A percentile compares a stretch with the other conserved stretches of the same genome.
Conservation (phyloP, 92 coral and sea anemone species). For the Porites evermanni region DNA sequence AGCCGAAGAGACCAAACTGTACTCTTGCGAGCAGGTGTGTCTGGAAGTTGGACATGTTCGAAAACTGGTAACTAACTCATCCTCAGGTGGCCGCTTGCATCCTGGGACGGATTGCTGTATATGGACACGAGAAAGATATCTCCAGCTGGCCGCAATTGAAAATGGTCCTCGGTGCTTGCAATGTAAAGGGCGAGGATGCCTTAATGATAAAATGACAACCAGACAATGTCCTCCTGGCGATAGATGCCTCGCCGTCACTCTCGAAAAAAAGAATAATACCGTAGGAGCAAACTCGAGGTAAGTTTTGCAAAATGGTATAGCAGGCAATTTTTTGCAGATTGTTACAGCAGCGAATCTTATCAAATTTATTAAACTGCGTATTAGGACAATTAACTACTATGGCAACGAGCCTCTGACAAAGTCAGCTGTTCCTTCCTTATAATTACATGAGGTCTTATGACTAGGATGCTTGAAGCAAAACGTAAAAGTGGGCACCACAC, state of each 20-base stretch:
- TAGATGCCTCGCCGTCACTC: constrained; percentile 57
- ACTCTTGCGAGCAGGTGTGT: constrained; percentile 61
- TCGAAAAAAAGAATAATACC: constrained; percentile 18
- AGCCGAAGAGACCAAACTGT: constrained; percentile 29
- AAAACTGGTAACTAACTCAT: constrained; percentile 47
- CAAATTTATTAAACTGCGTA: too few relatives aligned
- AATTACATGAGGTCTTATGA: too few relatives aligned
- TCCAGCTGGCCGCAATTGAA: constrained; percentile 41
- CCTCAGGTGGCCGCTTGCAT: constrained; percentile 65
- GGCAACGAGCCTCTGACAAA: too few relatives aligned
- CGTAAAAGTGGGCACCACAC: too few relatives aligned
- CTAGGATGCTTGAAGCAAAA: too few relatives aligned
- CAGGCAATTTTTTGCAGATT: background rate
- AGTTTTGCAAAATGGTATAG: background rate
- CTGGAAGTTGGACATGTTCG: constrained; percentile 29
- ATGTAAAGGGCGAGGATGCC: constrained; percentile 60
- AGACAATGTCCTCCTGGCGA: constrained; percentile 66
- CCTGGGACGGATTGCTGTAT: constrained; percentile 59
- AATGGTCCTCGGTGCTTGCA: constrained; percentile 56
- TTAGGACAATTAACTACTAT: too few relatives aligned
- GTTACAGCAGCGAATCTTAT: too few relatives aligned
- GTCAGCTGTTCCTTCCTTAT: too few relatives aligned
- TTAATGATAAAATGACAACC: constrained; percentile 10
- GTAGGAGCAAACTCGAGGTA: constrained; percentile 28
- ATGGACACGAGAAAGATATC: constrained; percentile 47